Evolutionary conservation across 2,797 vertebrate species (phyloP), one percentile per base, ranked within the genome.

Genomic region (Takifugu ocellatus): DNA sequence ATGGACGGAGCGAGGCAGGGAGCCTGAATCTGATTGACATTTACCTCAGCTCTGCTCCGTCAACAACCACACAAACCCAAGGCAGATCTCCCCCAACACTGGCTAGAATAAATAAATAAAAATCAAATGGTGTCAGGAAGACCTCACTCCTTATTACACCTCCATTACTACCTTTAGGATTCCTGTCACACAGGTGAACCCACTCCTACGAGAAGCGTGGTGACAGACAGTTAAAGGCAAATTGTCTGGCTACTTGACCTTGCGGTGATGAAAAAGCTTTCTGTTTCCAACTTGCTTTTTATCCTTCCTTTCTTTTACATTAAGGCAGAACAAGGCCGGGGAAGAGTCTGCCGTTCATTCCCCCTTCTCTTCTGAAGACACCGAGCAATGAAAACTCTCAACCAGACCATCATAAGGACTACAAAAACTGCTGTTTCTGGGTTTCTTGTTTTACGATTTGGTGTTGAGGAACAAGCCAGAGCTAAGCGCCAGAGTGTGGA

Each of bases 231-330:
- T 76, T 75, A 71, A 56, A 65, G 66, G 73, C 68, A 77, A 85
- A 79, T 66, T 64, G 68, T 54, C 67, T 52, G 72, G 69, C 72
- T 77, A 72, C 69, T 83, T 83, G 83, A 84, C 84, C 83, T 86
- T 88, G 74, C 62, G 50, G 47, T 51, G 79, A 75, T 65, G 59
- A 77, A 79, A 83, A 78, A 50, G 72, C 71, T 78, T 84, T 83
- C 80, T 57, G 75, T 81, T 49, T 53, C 59, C 43, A 15, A 54
- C 66, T 70, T 64, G 48, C 70, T 71, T 71, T 63, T 56, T 70
- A 68, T 77, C 61, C 51, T 70, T 47, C 63, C 43, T 53, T 65
- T 51, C 49, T 72, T 65, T 77, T 69, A 66, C 61, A 66, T 36
- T 72, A 54, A 58, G 64, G 77, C 72, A 74, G 70, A 74, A 61